Conservation (phyloP, 2,888 invertebrate species). For the Chrysomela aeneicollis region DNA sequence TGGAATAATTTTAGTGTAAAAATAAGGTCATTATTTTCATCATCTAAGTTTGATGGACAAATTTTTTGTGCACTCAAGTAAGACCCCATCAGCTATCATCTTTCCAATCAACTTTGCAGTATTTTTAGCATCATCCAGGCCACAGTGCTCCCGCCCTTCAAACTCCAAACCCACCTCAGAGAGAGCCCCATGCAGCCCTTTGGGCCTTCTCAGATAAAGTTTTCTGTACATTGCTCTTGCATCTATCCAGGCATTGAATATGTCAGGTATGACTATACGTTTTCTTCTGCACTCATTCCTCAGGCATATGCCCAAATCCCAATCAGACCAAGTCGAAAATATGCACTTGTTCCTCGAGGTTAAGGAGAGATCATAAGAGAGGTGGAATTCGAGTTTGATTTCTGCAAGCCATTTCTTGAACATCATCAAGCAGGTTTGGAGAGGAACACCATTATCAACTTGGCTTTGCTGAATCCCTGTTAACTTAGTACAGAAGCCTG, state of each 20-base stretch:
- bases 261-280: constrained; percentile 62
- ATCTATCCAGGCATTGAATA: constrained; percentile 69
- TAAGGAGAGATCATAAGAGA: constrained; percentile 51
- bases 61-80: constrained; percentile 61
- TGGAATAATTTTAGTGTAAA: no score
- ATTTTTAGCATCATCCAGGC: constrained; percentile 70
- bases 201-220: constrained; percentile 66
- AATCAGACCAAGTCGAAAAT: constrained; percentile 70
- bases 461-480: constrained; percentile 66
- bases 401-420: constrained; percentile 67
- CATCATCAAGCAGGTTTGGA: constrained; percentile 63
- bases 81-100: constrained; percentile 67
- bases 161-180: constrained; percentile 66
- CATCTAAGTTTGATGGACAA: constrained; percentile 7
- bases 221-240: constrained; percentile 64
- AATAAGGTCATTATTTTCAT: background rate
- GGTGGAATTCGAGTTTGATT: constrained; percentile 61
- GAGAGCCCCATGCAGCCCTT: constrained; percentile 66
- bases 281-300: constrained; percentile 69
- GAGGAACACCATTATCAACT: constrained; percentile 64
- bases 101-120: constrained; percentile 66
- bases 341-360: constrained; percentile 56
- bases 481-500: constrained; percentile 66
- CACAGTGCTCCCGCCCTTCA: constrained; percentile 69
- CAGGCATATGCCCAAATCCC: constrained; percentile 69